These are phyloP conservation scores for Blennius ocellaris DNA, from an alignment of 2,113 vertebrate species.

Conservation along the genomic window DNA sequence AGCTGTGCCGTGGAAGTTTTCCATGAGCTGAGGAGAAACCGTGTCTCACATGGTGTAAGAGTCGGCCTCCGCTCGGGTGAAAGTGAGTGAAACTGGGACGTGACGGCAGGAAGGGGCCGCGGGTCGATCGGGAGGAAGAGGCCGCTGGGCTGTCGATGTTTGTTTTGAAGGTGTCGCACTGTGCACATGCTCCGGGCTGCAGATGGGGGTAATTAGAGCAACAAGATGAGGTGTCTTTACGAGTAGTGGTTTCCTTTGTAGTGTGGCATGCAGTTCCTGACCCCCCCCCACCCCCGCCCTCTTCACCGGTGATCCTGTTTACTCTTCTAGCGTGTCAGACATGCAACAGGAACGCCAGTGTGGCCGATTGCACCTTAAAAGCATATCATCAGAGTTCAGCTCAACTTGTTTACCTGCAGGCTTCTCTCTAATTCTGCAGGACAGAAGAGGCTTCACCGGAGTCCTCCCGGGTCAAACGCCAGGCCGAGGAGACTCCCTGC, in stretches of 20 bases:
- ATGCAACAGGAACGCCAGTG: background rate
- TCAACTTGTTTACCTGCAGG: background rate
- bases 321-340: background rate
- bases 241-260: slow-evolving; percentile 6
- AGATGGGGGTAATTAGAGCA: slow-evolving; percentile 37
- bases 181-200: slow-evolving; percentile 5
- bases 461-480: slow-evolving; percentile 9
- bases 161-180: slow-evolving; percentile 6
- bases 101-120: background rate
- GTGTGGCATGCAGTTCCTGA: background rate
- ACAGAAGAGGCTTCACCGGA: background rate
- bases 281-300: background rate
- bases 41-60: background rate
- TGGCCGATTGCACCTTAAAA: background rate
- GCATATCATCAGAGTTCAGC: background rate
- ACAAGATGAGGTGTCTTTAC: slow-evolving; percentile 31
- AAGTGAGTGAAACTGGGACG: slow-evolving; percentile 15
- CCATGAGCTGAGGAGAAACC: slow-evolving; percentile 16
- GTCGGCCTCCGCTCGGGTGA: background rate
- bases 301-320: background rate
- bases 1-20: slow-evolving; percentile 21
- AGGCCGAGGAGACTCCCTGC: background rate
- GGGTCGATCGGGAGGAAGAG: background rate
- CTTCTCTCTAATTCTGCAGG: background rate
- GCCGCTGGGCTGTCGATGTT: background rate